phyloP scores from a whole-genome alignment of 2,113 vertebrate species.

The Morone saxatilis region DNA sequence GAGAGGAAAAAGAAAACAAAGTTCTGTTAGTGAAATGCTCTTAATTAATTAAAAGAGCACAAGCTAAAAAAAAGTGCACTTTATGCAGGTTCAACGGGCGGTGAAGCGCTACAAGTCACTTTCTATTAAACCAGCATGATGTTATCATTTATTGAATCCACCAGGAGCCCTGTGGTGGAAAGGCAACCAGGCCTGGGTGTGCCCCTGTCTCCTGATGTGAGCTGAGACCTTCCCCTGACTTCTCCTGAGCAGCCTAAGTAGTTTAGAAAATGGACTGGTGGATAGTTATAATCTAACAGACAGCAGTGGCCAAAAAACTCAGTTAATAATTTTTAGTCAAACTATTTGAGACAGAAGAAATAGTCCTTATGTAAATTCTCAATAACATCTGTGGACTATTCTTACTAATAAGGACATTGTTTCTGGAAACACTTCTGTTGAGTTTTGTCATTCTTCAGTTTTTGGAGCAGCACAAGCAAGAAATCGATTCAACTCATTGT shows the following conservation, averaged over 20 bases:
- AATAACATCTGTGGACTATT: neutral
- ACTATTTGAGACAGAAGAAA: neutral
- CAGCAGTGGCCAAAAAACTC: neutral
- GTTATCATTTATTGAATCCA: neutral
- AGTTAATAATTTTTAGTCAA: neutral
- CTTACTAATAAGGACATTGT: neutral
- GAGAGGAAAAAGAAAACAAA: conserved; percentile 24
- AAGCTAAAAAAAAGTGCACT: neutral
- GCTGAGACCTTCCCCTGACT: neutral
- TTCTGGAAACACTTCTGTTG: neutral
- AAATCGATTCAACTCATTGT: neutral
- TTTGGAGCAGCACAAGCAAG: neutral
- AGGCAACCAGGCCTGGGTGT: neutral
- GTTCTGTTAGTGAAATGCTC: conserved; percentile 10
- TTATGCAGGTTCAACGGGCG: neutral
- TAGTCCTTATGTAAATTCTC: neutral
- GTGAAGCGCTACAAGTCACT: neutral
- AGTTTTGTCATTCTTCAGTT: neutral
- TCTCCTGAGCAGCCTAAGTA: neutral
- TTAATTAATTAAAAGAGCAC: neutral
- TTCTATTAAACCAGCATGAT: neutral
- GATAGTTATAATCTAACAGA: neutral
- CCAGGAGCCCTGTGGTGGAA: neutral
- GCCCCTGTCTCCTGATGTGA: neutral
- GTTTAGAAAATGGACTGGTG: neutral